Base-by-base conservation (phyloP, 2,113 vertebrate genomes). In the Zootoca vivipara region DNA sequence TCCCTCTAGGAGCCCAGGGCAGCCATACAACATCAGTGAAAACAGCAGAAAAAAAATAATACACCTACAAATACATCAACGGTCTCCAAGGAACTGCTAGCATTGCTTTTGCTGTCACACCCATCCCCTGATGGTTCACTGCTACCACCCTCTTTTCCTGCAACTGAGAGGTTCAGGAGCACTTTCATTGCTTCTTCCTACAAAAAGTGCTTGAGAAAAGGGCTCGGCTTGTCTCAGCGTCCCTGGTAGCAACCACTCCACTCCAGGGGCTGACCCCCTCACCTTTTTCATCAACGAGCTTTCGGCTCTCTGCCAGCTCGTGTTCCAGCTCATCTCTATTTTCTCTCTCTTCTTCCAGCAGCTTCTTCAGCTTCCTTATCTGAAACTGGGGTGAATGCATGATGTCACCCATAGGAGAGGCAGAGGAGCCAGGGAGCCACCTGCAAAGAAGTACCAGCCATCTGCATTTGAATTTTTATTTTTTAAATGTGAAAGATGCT, bases 331-430 rank as follows among this genome's bases (percentile, higher is more conserved):
- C 95, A 2, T 98, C 98, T 81, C 96, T 95, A 85, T 97, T 97
- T 30, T 97, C 98, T 8, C 97, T 92, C 89, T 98, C 98, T 0
- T 95, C 94, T 0, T 96, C 95, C 89, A 99, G 93, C 91, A 98
- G 97, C 88, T 97, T 97, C 91, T 97, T 97, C 89, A 99, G 89
- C 22, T 97, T 96, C 15, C 98, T 97, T 92, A 98, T 89, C 95
- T 98, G 98, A 80, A 98, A 98, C 85, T 98, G 98, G 0, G 98
- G 98, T 0, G 98, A 98, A 92, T 98, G 98, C 95, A 99, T 96
- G 81, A 99, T 95, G 6, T 98, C 97, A 28, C 97, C 97, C 95
- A 99, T 95, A 40, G 98, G 98, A 0, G 98, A 99, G 7, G 92
- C 94, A 0, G 96, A 97, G 8, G 96, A 82, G 6, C 95, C 93